phyloP scores from a whole-genome alignment of 2,888 invertebrate genomes.

The Idaea aversata region DNA sequence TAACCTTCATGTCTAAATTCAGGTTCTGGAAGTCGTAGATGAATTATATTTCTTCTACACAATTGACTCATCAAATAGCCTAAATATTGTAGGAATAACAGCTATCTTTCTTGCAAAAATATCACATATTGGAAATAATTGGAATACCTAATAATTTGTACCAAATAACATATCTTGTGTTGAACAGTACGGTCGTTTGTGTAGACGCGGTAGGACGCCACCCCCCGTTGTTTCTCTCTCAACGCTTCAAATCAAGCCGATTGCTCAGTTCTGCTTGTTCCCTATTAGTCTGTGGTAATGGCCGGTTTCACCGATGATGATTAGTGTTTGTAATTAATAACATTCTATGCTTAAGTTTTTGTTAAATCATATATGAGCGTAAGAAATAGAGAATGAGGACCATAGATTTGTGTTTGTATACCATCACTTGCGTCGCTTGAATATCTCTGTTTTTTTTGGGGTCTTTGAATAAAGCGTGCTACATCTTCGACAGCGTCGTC shows the following conservation, averaged over 20 bases:
- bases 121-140: background rate
- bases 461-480: too few relatives aligned
- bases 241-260: slow-evolving; percentile 44
- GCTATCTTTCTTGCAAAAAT: background rate
- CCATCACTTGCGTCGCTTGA: too few relatives aligned
- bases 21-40: too few relatives aligned
- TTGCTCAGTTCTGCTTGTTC: slow-evolving; percentile 6
- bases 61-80: too few relatives aligned
- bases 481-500: too few relatives aligned
- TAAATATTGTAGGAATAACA: too few relatives aligned
- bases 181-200: slow-evolving; percentile 55
- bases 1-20: too few relatives aligned
- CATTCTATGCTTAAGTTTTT: background rate
- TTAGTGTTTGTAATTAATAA: background rate
- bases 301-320: background rate
- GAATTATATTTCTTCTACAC: too few relatives aligned
- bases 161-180: background rate
- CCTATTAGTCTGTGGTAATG: background rate
- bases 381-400: background rate
- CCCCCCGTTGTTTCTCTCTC: slow-evolving; percentile 63
- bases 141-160: background rate
- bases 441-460: too few relatives aligned
- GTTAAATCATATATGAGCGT: background rate
- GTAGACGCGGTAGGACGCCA: slow-evolving; percentile 48
- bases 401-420: background rate